Conservation (phyloP, 2,888 invertebrate genomes). For the Euclidia mi region DNA sequence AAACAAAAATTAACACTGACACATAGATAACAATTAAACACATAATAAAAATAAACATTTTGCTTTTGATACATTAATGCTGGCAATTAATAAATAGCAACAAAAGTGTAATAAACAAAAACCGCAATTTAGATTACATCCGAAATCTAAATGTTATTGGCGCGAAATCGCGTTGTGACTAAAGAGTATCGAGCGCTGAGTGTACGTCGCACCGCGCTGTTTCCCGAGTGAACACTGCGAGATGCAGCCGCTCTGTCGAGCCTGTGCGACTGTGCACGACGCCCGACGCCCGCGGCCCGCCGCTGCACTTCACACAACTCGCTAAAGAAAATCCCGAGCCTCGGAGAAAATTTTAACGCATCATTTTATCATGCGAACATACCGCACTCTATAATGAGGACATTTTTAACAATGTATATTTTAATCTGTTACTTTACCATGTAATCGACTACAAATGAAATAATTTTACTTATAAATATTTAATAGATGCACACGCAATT, state of each 20-base stretch:
- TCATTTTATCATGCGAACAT: slow-evolving; percentile 1
- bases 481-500: no score
- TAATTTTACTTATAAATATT: no score
- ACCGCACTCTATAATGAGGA: no score
- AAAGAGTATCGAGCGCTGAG: slow-evolving; percentile 52
- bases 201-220: slow-evolving; percentile 75
- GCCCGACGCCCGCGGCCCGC: slow-evolving; percentile 5
- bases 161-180: slow-evolving; percentile 63
- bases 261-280: slow-evolving; percentile 20
- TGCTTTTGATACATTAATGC: slow-evolving; percentile 31
- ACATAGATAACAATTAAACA: slow-evolving; percentile 31
- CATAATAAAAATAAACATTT: slow-evolving; percentile 26
- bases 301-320: slow-evolving; percentile 20
- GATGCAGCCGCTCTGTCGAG: slow-evolving; percentile 31
- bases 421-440: no score
- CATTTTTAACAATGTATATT: no score
- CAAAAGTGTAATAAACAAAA: slow-evolving; percentile 14
- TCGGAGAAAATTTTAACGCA: slow-evolving; percentile 36
- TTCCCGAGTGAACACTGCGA: slow-evolving; percentile 70
- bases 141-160: slow-evolving; percentile 51
- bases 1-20: slow-evolving; percentile 14
- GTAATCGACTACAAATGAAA: no score
- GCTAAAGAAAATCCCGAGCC: slow-evolving; percentile 45
- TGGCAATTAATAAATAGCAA: slow-evolving; percentile 36
- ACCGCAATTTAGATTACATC: slow-evolving; percentile 34